Percentiles rank a stretch among this genome's conserved stretches.
Conservation (phyloP, 2,797 vertebrate species). For the Sphenopsis melanotis region DNA sequence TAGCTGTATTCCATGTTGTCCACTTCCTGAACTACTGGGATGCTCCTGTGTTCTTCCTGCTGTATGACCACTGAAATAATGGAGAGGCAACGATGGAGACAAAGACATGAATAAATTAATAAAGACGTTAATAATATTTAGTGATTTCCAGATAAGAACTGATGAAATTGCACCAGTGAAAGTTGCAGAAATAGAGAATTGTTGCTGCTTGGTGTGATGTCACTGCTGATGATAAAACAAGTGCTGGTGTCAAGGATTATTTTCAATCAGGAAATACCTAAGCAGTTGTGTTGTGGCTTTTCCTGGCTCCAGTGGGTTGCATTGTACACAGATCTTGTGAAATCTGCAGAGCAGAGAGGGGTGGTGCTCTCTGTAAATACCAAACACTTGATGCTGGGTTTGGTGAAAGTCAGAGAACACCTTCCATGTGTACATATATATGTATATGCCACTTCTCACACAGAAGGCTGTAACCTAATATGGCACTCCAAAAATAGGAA, state of each 20-base stretch:
- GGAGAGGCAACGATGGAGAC: not conserved
- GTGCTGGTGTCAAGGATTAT: not conserved
- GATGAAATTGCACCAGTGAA: not conserved
- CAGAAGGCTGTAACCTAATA: not conserved
- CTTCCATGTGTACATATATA: rapidly evolving
- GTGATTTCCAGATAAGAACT: not conserved
- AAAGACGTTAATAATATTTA: not conserved
- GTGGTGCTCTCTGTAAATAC: not conserved
- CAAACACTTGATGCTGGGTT: not conserved
- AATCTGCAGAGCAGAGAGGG: not conserved
- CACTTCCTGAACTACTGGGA: not conserved
- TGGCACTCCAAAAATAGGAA: not conserved
- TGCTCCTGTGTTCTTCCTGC: not conserved
- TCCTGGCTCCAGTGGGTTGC: not conserved
- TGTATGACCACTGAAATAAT: not conserved
- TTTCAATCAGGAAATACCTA: not conserved
- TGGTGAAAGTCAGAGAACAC: not conserved
- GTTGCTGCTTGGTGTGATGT: not conserved
- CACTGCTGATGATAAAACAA: not conserved
- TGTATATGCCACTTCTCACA: not conserved
- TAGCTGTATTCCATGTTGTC: not conserved
- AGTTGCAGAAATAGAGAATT: not conserved
- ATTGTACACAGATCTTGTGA: not conserved
- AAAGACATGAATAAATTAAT: not conserved
- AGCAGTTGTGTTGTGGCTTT: not conserved